Percentiles rank a stretch among this genome's conserved stretches.
These are phyloP conservation scores for Batillaria attramentaria DNA, from an alignment of 1,140 invertebrate genomes.

Conservation along the genomic window DNA sequence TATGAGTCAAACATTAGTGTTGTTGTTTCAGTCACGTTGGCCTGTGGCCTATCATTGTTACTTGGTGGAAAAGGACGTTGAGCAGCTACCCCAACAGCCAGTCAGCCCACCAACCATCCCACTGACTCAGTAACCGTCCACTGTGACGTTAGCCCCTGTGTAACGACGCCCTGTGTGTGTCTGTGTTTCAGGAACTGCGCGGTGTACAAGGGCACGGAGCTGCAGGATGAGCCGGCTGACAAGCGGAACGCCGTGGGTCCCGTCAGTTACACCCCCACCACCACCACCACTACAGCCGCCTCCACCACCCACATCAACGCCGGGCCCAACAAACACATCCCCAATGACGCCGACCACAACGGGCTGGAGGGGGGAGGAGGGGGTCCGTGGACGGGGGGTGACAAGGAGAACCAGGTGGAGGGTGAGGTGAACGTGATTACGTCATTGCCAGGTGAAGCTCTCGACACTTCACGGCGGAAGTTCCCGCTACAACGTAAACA, in stretches of 20 bases:
- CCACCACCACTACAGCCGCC: constrained; percentile 2
- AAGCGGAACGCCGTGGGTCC: constrained; percentile 25
- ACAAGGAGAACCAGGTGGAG: constrained; percentile 20
- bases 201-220: constrained; percentile 26
- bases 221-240: constrained; percentile 6
- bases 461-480: constrained; percentile 33
- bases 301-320: background rate
- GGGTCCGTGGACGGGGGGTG: background rate
- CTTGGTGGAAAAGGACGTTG: too few species aligned
- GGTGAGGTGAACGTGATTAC: background rate
- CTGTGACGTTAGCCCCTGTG: too few species aligned
- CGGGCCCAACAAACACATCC: background rate
- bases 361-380: constrained; percentile 18
- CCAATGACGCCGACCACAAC: constrained; percentile 11
- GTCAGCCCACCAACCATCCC: too few species aligned
- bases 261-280: background rate
- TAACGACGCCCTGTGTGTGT: too few species aligned
- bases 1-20: background rate
- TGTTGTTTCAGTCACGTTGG: background rate
- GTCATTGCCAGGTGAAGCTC: background rate
- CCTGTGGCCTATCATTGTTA: background rate
- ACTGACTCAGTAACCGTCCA: background rate
- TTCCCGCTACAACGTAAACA: constrained; percentile 56
- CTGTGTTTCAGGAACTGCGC: constrained; percentile 23
- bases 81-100: too few species aligned